Conservation (phyloP, 1,140 invertebrate genomes). For the Laupala kohalensis region DNA sequence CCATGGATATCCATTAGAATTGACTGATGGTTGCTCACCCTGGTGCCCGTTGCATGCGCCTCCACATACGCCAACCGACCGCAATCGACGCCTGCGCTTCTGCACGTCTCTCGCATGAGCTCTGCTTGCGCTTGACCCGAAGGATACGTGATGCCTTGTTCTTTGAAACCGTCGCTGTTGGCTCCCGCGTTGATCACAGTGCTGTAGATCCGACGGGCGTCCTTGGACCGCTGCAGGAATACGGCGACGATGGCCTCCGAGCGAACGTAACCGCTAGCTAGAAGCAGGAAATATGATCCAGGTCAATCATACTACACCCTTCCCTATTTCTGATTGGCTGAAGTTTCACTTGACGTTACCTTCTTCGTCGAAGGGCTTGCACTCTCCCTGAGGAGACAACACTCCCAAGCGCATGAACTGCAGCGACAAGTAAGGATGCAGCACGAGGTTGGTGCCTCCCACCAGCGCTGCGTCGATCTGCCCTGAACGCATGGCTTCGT, state of each 20-base stretch:
- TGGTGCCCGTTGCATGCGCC: constrained; percentile 94
- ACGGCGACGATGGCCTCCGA: constrained; percentile 74
- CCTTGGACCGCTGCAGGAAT: constrained; percentile 61
- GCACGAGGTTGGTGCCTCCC: constrained; percentile 58
- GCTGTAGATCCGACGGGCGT: constrained; percentile 51
- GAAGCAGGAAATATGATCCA: neutral
- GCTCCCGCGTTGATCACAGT: constrained; percentile 49
- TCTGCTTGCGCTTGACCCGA: constrained; percentile 67
- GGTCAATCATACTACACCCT: too few species aligned
- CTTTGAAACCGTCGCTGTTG: constrained; percentile 82
- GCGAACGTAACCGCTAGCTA: constrained; percentile 77
- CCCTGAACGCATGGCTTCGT: constrained; percentile 63
- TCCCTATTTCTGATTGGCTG: neutral
- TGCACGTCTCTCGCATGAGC: constrained; percentile 71
- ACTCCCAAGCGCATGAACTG: constrained; percentile 67
- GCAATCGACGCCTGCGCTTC: constrained; percentile 71
- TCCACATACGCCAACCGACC: constrained; percentile 75
- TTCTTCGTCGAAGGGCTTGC: constrained; percentile 77
- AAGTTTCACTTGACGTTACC: constrained; percentile 15
- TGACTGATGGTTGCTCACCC: constrained; percentile 50
- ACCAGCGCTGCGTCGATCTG: constrained; percentile 88
- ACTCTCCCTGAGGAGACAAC: constrained; percentile 68
- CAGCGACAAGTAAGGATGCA: constrained; percentile 75
- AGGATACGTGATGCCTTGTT: constrained; percentile 82
- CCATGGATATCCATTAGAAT: neutral